A percentile compares a stretch with the other conserved stretches of the same genome.
phyloP scores from a whole-genome alignment of 1,140 invertebrate genomes.

The Drosophila busckii region DNA sequence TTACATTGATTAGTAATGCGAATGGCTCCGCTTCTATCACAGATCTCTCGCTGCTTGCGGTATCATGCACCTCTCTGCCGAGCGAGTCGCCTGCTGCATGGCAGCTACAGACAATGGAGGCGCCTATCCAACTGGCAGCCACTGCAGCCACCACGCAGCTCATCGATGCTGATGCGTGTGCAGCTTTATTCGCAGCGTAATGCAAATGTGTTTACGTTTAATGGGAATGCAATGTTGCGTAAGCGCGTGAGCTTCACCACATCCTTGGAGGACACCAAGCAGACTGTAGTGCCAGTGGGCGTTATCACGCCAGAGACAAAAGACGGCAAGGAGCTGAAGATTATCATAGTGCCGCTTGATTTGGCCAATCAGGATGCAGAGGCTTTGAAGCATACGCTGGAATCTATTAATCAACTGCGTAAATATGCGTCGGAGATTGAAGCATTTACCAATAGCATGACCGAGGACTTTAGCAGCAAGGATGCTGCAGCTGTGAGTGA shows the following conservation, averaged over 20 bases:
- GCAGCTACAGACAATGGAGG: conserved; percentile 28
- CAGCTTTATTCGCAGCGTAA: conserved; percentile 30
- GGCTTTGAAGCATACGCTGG: conserved; percentile 35
- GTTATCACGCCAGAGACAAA: conserved; percentile 39
- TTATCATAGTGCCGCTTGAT: conserved; percentile 68
- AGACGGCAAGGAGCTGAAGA: conserved; percentile 46
- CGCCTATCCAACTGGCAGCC: conserved; percentile 3
- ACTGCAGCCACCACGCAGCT: background rate
- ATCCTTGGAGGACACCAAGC: background rate
- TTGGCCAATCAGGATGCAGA: conserved; percentile 37
- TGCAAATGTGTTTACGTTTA: conserved; percentile 26
- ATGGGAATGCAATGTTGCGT: conserved; percentile 27
- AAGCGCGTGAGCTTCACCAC: conserved; percentile 45
- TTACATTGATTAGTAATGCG: conserved; percentile 5
- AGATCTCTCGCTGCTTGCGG: conserved; percentile 49
- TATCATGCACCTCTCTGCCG: conserved; percentile 46
- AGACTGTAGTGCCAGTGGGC: conserved; percentile 42
- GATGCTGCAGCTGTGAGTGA: conserved; percentile 4
- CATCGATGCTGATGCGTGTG: conserved; percentile 13
- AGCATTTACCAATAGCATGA: conserved; percentile 43
- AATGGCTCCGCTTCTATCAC: conserved; percentile 35
- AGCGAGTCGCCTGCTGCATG: conserved; percentile 19
- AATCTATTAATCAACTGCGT: conserved; percentile 43
- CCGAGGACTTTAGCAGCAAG: conserved; percentile 39
- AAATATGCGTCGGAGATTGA: conserved; percentile 50